Conservation (phyloP, 2,113 vertebrate genomes). For the Odobenus rosmarus region DNA sequence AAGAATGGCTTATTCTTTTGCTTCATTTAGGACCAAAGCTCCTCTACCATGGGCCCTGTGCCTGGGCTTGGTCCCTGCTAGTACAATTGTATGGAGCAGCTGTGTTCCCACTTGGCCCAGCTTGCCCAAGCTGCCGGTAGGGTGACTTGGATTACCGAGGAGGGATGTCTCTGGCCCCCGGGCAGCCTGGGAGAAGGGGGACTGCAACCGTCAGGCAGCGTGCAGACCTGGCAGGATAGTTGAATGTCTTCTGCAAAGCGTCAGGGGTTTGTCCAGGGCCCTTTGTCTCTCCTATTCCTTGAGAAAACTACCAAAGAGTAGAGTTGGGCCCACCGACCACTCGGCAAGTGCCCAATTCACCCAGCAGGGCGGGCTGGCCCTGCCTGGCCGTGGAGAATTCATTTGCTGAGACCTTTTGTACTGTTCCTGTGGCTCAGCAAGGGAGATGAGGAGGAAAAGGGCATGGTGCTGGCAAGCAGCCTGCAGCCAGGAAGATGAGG, state of each 20-base stretch:
- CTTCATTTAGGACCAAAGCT: not conserved
- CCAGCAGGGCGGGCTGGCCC: not conserved
- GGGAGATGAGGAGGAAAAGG: not conserved
- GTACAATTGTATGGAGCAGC: constrained; percentile 41
- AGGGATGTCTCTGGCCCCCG: not conserved
- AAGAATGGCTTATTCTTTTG: constrained; percentile 55
- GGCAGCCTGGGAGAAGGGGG: not conserved
- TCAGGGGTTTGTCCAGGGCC: not conserved
- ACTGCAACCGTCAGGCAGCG: not conserved
- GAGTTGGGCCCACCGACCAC: not conserved
- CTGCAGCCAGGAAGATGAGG: not conserved
- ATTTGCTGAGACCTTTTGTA: constrained; percentile 17
- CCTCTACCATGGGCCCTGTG: not conserved
- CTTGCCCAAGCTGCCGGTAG: not conserved
- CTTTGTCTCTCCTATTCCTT: not conserved
- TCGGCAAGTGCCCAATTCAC: constrained; percentile 21
- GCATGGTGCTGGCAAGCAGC: not conserved
- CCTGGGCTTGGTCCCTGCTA: constrained; percentile 43
- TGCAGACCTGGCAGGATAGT: not conserved
- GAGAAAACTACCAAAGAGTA: not conserved
- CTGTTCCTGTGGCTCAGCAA: not conserved
- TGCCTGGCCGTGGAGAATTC: not conserved
- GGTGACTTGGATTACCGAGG: not conserved
- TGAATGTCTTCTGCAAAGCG: not conserved
- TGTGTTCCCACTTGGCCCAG: constrained; percentile 41